Evolutionary conservation across 2,113 vertebrate genomes (phyloP), one percentile per base, ranked within the genome.

Genomic region (Cephalopterus ornatus): DNA sequence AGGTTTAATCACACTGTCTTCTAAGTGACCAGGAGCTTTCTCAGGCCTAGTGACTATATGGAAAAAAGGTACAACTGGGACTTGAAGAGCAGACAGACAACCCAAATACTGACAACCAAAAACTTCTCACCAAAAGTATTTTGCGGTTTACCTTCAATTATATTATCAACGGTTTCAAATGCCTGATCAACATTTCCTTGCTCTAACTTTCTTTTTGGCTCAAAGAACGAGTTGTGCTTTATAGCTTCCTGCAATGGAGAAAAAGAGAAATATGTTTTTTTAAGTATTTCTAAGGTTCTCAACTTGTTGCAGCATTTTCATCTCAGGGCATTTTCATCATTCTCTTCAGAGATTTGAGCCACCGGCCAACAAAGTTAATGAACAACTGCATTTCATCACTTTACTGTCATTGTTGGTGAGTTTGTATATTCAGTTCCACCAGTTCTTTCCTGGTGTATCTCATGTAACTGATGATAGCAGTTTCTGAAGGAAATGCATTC

Each of bases 91-190:
- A 76, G 68, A 68, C 20, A 90, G 32, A 39, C 13, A 92, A 56
- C 8, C 1, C 35, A 92, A 86, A 91, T 52, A 50, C 7, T n/a
- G 44, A 47, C 44, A 67, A 42, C 15, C 52, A 75, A 75, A 82
- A 32, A 58, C 33, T 75, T 90, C 17, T 37, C 59, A 93, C 9
- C 21, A 58, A 68, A 78, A 14, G 22, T 28, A 82, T 56, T 71
- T 17, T 82, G 52, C 7, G 41, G 47, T 88, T 97, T 98, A 98
- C 98, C 98, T 98, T 98, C 97, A 78, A 98, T 93, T 90, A 97
- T 93, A n/a, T 98, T 87, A 75, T 98, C 98, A 28, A 92, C 97
- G 47, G 33, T 65, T 95, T 96, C 96, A 96, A 98, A 98, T 7
- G 96, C 97, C 59, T 97, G 92, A 58, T 98, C 97, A 30, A 98